A percentile compares a stretch with the other conserved stretches of the same genome.
phyloP scores from a whole-genome alignment of 1,140 invertebrate species.

The Drosophila ambigua region DNA sequence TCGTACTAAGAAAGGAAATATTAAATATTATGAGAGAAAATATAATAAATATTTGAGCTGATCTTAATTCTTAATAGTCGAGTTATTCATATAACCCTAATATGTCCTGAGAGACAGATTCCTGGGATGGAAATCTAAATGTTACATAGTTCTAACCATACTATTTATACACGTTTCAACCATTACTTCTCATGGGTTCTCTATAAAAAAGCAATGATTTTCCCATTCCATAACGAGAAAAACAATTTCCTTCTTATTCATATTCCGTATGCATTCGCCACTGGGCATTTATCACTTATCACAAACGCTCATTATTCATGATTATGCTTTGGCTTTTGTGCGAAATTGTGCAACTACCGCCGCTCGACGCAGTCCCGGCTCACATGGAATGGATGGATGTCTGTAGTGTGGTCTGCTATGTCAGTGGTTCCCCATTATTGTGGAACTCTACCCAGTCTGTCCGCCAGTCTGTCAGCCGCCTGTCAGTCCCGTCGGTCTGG shows the following conservation, averaged over 20 bases:
- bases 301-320: constrained; percentile 83
- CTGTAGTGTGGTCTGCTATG: constrained; percentile 31
- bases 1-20: no score
- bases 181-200: no score
- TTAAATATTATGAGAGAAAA: no score
- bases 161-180: no score
- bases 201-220: constrained; percentile 9
- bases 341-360: constrained; percentile 81
- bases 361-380: constrained; percentile 34
- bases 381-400: constrained; percentile 22
- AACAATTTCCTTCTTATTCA: constrained; percentile 39
- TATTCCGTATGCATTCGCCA: constrained; percentile 56
- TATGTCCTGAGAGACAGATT: no score
- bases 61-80: no score
- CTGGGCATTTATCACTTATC: constrained; percentile 75
- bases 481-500: constrained; percentile 20
- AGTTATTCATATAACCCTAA: no score
- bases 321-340: constrained; percentile 83
- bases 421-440: constrained; percentile 48
- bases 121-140: no score
- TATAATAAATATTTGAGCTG: no score
- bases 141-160: no score
- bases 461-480: not conserved
- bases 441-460: constrained; percentile 20
- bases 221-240: constrained; percentile 9